phyloP scores from a whole-genome alignment of 2,888 invertebrate species.

The Eupeodes luniger region DNA sequence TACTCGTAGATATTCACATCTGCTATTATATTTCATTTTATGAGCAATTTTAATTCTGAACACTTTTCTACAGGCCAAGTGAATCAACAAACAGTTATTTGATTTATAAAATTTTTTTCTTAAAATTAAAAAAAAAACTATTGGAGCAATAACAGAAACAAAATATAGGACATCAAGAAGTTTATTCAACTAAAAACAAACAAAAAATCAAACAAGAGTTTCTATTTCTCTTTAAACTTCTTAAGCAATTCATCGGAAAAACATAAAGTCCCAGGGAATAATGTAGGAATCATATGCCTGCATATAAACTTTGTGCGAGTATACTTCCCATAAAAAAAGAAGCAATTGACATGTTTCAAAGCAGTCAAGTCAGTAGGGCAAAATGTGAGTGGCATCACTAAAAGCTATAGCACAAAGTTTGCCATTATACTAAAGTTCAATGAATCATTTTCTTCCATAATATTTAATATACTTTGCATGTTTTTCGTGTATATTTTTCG shows the following conservation, averaged over 20 bases:
- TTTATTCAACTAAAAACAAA: background rate
- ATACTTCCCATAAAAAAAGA: constrained; percentile 7
- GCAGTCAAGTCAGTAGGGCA: constrained; percentile 47
- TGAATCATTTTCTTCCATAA: background rate
- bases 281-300: background rate
- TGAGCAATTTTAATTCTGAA: background rate
- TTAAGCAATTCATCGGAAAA: constrained; percentile 32
- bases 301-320: background rate
- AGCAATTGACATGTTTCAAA: constrained; percentile 62
- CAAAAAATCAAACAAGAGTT: constrained; percentile 2
- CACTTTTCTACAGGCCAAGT: background rate
- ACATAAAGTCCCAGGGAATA: constrained; percentile 1
- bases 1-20: background rate
- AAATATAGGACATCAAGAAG: constrained; percentile 26
- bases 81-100: constrained; percentile 12
- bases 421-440: background rate
- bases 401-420: constrained; percentile 26
- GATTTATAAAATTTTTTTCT: background rate
- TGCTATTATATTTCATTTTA: background rate
- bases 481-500: background rate
- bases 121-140: background rate
- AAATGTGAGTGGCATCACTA: constrained; percentile 39
- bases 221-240: constrained; percentile 19
- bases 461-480: background rate
- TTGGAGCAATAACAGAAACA: too few relatives aligned